These are phyloP conservation scores for Crambe crambe DNA, from an alignment of 37 sponge, comb jelly and placozoan species.

Conservation along the genomic window DNA sequence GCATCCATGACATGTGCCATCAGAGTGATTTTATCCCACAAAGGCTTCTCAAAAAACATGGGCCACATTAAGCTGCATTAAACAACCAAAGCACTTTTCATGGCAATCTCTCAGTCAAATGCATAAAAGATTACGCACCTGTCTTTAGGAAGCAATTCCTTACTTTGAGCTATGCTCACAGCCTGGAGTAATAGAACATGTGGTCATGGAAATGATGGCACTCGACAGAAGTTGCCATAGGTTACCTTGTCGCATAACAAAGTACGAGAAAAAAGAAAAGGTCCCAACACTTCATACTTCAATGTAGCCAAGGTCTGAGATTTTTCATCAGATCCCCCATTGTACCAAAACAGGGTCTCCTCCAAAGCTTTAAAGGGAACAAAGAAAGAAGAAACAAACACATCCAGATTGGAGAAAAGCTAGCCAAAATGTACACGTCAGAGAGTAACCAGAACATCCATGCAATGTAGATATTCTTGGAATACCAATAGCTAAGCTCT, in stretches of 20 bases:
- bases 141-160: slow-evolving; percentile 2
- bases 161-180: not conserved
- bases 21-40: not conserved
- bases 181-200: slow-evolving; percentile 9
- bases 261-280: slow-evolving; percentile 40
- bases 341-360: not conserved
- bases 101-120: too few relatives aligned
- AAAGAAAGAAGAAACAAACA: not conserved
- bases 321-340: not conserved
- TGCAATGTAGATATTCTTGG: too few relatives aligned
- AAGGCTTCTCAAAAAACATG: slow-evolving; percentile 6
- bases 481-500: too few relatives aligned
- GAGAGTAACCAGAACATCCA: too few relatives aligned
- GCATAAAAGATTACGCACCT: slow-evolving; percentile 5
- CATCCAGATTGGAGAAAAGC: too few relatives aligned
- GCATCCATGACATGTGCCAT: slow-evolving; percentile 4
- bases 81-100: slow-evolving; percentile 3
- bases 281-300: slow-evolving; percentile 19
- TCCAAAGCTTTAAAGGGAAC: not conserved
- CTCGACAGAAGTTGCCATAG: not conserved
- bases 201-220: not conserved
- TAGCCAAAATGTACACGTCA: too few relatives aligned
- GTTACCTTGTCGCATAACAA: slow-evolving; percentile 40
- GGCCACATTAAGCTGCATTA: slow-evolving; percentile 13
- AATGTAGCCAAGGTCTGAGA: not conserved